A percentile compares a stretch with the other conserved stretches of the same genome.
Conservation (phyloP, 2,113 vertebrate genomes). For the Xiphophorus hellerii region DNA sequence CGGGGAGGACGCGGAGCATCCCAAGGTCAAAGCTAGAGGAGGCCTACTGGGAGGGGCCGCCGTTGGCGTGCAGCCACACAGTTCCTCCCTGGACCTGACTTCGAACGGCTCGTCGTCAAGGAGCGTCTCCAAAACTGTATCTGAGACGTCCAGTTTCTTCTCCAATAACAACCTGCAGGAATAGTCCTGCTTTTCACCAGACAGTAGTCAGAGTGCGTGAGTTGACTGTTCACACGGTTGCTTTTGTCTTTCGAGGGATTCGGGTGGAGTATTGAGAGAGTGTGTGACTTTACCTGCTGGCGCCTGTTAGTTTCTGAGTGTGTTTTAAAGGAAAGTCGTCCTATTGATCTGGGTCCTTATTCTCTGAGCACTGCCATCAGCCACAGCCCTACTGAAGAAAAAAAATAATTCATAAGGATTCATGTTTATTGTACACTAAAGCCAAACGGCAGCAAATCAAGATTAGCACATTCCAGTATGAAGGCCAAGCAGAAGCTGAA, state of each 20-base stretch:
- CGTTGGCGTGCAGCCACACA: conserved; percentile 45
- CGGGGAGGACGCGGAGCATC: conserved; percentile 76
- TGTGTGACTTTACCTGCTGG: conserved; percentile 35
- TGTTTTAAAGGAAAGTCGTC: conserved; percentile 4
- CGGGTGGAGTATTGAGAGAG: conserved; percentile 10
- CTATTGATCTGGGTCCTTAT: conserved; percentile 2
- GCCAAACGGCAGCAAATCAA: conserved; percentile 15
- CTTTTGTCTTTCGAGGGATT: conserved; percentile 17
- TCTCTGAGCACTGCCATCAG: conserved; percentile 10
- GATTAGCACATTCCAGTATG: conserved; percentile 25
- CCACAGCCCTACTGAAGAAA: background rate
- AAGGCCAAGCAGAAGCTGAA: conserved; percentile 22
- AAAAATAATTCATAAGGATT: background rate
- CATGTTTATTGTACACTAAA: background rate
- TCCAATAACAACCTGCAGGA: conserved; percentile 86
- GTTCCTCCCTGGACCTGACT: conserved; percentile 84
- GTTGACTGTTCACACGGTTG: conserved; percentile 16
- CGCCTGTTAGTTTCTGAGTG: conserved; percentile 15
- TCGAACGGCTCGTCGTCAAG: conserved; percentile 91
- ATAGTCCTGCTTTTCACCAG: background rate
- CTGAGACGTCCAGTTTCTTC: conserved; percentile 91
- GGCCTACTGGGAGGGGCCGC: background rate
- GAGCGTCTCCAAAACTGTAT: conserved; percentile 89
- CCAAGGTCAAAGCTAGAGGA: conserved; percentile 41
- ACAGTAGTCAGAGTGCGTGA: conserved; percentile 15